A percentile compares a stretch with the other conserved stretches of the same genome.
phyloP scores from a whole-genome alignment of 2,797 vertebrate species.

The Hephaestus fuliginosus region DNA sequence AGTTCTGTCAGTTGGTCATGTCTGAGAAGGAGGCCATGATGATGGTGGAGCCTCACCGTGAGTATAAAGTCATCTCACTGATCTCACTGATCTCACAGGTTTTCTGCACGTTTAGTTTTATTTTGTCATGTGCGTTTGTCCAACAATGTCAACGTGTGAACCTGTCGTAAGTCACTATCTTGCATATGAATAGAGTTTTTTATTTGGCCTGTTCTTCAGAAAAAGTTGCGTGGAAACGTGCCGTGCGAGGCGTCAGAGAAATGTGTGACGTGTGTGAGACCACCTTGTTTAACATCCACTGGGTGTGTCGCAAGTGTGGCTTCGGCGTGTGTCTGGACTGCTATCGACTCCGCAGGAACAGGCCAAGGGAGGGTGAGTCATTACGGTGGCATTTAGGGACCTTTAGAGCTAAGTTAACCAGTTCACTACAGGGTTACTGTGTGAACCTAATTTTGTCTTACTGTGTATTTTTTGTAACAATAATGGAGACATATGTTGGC shows the following conservation, averaged over 20 bases:
- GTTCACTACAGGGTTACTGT: neutral
- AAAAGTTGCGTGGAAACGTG: conserved; percentile 99
- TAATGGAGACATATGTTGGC: neutral
- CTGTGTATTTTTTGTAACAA: neutral
- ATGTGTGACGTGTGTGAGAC: conserved; percentile 99
- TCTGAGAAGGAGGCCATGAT: conserved; percentile 99
- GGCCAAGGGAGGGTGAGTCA: conserved; percentile 91
- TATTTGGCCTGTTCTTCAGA: conserved; percentile 80
- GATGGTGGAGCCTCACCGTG: conserved; percentile 99
- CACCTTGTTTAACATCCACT: conserved; percentile 99
- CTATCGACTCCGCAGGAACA: conserved; percentile 94
- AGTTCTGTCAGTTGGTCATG: conserved; percentile 99
- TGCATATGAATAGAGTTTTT: neutral
- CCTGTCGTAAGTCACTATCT: neutral
- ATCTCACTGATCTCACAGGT: neutral
- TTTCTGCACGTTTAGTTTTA: neutral
- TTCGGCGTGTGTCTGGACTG: conserved; percentile 99
- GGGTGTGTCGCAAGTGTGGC: conserved; percentile 99
- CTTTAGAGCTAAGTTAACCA: neutral
- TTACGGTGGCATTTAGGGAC: neutral
- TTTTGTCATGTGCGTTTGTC: neutral
- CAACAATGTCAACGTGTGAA: neutral
- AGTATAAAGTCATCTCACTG: conserved; percentile 67
- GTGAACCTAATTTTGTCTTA: neutral
- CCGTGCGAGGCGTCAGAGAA: conserved; percentile 96